Conservation (phyloP, 2,797 vertebrate species). For the Yasuhikotakia modesta region DNA sequence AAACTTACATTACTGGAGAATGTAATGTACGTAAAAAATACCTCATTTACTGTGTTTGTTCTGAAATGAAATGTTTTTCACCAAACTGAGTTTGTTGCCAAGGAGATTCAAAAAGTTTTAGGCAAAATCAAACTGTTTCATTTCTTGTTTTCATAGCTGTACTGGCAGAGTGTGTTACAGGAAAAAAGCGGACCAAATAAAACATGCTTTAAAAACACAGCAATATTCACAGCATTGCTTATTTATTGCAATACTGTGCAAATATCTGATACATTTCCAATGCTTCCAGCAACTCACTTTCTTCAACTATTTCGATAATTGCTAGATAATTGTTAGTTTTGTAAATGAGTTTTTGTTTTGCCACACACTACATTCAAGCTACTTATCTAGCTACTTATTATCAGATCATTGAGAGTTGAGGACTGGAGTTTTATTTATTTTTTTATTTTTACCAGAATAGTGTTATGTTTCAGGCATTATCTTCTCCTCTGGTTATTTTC, state of each 20-base stretch:
- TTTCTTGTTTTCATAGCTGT: background rate
- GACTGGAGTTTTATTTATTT: background rate
- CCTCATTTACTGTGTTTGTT: background rate
- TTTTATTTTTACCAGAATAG: background rate
- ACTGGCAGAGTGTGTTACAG: too few relatives aligned
- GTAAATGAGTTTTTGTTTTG: background rate
- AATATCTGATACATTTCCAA: background rate
- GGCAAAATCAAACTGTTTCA: background rate
- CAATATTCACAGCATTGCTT: background rate
- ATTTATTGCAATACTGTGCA: background rate
- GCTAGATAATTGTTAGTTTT: background rate
- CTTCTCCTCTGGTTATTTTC: constrained; percentile 22
- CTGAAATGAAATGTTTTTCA: background rate
- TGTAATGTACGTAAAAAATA: too few relatives aligned
- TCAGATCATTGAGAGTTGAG: background rate
- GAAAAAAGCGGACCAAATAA: background rate
- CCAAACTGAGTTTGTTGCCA: background rate
- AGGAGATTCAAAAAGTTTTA: background rate
- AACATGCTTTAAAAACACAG: background rate
- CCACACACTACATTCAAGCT: background rate
- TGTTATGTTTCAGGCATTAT: background rate
- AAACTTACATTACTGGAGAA: too few relatives aligned
- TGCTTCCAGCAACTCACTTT: background rate
- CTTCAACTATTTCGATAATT: background rate
- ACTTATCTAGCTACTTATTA: background rate